Percentiles rank a stretch among this genome's conserved stretches.
phyloP scores from a whole-genome alignment of 2,797 vertebrate genomes.

The Pseudotriccus pelzelni region DNA sequence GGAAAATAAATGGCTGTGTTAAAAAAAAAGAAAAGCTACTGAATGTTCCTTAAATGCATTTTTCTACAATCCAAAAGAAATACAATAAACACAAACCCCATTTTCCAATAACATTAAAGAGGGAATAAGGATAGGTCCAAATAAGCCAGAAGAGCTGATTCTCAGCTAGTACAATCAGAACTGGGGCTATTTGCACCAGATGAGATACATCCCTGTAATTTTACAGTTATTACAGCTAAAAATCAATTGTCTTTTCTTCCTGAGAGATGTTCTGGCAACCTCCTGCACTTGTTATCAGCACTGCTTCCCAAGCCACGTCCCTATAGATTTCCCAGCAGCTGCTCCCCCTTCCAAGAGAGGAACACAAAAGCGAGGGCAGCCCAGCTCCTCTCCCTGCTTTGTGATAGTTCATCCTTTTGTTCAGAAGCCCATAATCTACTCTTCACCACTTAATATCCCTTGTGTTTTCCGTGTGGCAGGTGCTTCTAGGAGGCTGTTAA shows the following conservation, averaged over 20 bases:
- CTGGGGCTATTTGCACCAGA: neutral
- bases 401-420: neutral
- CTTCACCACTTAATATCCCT: neutral
- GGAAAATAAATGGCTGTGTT: neutral
- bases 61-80: neutral
- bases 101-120: neutral
- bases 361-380: neutral
- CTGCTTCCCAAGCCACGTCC: neutral
- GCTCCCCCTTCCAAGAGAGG: neutral
- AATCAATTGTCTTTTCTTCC: conserved; percentile 32
- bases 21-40: neutral
- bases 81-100: neutral
- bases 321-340: neutral
- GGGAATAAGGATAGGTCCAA: neutral
- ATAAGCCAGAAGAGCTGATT: neutral
- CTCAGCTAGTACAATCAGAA: neutral
- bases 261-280: conserved; percentile 20
- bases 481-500: neutral
- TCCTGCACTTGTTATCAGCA: neutral
- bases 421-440: neutral
- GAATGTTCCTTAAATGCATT: neutral
- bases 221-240: conserved; percentile 3
- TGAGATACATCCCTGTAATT: conserved; percentile 1
- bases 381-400: neutral
- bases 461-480: neutral